Conservation (phyloP, 2,797 vertebrate species). For the Chiloscyllium punctatum region DNA sequence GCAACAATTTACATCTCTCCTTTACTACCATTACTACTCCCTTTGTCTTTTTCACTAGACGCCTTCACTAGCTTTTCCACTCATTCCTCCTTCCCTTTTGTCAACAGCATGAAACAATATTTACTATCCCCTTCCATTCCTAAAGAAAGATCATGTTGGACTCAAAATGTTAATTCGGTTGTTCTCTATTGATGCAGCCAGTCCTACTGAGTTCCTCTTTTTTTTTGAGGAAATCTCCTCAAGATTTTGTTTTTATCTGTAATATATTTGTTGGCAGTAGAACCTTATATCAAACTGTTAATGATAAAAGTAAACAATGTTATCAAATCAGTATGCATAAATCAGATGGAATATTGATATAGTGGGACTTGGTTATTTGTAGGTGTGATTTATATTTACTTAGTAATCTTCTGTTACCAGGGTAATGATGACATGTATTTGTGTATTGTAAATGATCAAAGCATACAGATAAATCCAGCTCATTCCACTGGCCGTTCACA, state of each 20-base stretch:
- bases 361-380: not conserved
- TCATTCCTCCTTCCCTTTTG: too few relatives aligned
- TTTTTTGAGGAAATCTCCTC: too few relatives aligned
- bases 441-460: constrained; percentile 58
- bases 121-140: too few relatives aligned
- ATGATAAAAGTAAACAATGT: not conserved
- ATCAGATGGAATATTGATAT: not conserved
- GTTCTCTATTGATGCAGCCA: too few relatives aligned
- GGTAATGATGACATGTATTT: constrained; percentile 75
- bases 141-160: too few relatives aligned
- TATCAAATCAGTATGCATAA: not conserved
- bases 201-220: too few relatives aligned
- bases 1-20: too few relatives aligned
- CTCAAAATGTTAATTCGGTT: too few relatives aligned
- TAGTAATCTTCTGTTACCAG: constrained; percentile 49
- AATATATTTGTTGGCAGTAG: not conserved
- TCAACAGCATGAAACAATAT: too few relatives aligned
- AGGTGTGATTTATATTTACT: not conserved
- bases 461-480: constrained; percentile 55
- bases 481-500: constrained; percentile 56
- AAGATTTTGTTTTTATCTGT: not conserved
- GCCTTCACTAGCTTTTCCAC: too few relatives aligned
- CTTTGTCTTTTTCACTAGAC: too few relatives aligned
- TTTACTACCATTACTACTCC: too few relatives aligned
- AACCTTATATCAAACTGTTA: not conserved